Percentiles rank a stretch among this genome's conserved stretches.
These are phyloP conservation scores for Poeciliopsis occidentalis DNA, from an alignment of 2,113 vertebrate species.

Conservation along the genomic window DNA sequence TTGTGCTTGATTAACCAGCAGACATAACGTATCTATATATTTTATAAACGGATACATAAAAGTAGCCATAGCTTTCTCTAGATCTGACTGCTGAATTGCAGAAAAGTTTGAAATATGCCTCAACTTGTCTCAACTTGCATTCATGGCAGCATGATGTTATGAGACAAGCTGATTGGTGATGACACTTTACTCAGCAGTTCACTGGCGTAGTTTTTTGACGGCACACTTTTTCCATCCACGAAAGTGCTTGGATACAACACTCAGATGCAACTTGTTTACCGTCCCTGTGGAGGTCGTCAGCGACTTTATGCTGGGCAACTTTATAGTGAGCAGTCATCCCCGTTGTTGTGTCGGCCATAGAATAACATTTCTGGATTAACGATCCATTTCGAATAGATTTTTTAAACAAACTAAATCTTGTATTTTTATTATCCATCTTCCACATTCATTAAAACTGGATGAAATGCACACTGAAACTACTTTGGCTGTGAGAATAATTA, in stretches of 20 bases:
- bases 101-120: no score
- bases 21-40: no score
- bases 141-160: no score
- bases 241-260: neutral
- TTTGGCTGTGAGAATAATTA: neutral
- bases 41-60: no score
- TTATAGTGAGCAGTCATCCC: no score
- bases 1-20: no score
- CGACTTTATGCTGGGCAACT: no score
- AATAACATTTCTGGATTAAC: neutral
- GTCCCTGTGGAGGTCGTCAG: neutral
- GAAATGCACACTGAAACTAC: neutral
- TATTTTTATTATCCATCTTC: neutral
- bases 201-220: neutral
- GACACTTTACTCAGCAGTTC: neutral
- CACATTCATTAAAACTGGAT: neutral
- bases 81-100: no score
- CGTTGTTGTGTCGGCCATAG: no score
- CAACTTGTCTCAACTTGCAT: no score
- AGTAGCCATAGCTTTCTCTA: no score
- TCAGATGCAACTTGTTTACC: neutral
- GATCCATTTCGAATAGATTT: neutral
- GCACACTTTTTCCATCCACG: neutral
- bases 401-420: neutral
- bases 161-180: neutral